Evolutionary conservation across 2,797 vertebrate genomes (phyloP).

Genomic region (Syngnathus acus): DNA sequence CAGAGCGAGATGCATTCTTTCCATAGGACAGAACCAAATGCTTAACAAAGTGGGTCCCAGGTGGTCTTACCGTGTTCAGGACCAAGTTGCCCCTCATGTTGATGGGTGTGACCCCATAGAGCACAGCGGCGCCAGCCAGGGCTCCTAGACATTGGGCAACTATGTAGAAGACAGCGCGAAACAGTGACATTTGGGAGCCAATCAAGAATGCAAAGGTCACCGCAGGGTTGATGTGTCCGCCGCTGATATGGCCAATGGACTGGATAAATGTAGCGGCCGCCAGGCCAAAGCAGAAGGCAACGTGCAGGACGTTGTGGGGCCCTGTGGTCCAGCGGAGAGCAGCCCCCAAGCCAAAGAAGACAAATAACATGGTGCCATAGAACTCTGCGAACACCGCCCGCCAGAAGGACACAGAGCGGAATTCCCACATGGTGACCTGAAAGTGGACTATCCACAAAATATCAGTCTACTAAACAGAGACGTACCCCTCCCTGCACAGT

Average conservation of each 20-base stretch:
- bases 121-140: constrained; percentile 82
- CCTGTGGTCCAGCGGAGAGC: constrained; percentile 83
- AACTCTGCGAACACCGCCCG: constrained; percentile 88
- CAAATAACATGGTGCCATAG: constrained; percentile 80
- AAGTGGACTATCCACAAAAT: constrained; percentile 34
- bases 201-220: constrained; percentile 88
- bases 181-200: constrained; percentile 87
- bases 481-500: constrained; percentile 24
- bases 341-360: constrained; percentile 87
- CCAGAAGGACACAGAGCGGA: constrained; percentile 90
- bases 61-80: constrained; percentile 80
- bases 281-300: constrained; percentile 88
- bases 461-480: constrained; percentile 9
- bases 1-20: background rate
- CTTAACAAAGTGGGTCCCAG: background rate
- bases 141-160: constrained; percentile 86
- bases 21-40: background rate
- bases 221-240: constrained; percentile 90
- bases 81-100: constrained; percentile 85
- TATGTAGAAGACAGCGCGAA: constrained; percentile 86
- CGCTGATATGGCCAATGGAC: constrained; percentile 86
- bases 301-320: constrained; percentile 77
- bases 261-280: constrained; percentile 87
- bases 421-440: constrained; percentile 84
- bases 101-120: constrained; percentile 85